Evolutionary conservation across 2,888 invertebrate genomes (phyloP), one percentile per base, ranked within the genome.

Genomic region (Orchesella flavescens): DNA sequence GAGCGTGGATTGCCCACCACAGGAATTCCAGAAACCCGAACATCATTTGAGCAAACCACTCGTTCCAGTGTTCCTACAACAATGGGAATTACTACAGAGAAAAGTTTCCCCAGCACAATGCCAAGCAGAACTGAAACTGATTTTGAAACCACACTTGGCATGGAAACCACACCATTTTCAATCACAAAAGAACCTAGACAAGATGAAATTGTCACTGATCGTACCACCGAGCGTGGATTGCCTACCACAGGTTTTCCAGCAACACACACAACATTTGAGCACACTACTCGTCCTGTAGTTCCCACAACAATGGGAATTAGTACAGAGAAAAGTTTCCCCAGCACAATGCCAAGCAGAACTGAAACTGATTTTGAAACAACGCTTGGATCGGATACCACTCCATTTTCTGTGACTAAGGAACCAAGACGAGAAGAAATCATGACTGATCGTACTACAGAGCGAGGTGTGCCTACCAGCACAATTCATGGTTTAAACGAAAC

Each of bases 401-500:
- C 66, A 7, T 43, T n/a, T 9, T 3, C 17, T 7, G 13, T 23
- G 1, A 63, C 63, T 3, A 34, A 34, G 17, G 63, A 63, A 13
- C 10, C 10, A 2, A 23, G 63, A 63, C 7, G 13, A 1, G 66
- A 66, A 44, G 66, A 43, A 10, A 44, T 44, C 17, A n/a, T 34
- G 1, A 53, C 66, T 1, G 76, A 76, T 24, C 53, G 23, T 5
- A 77, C 75, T 15, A 82, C 76, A 34, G n/a, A 49, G 12, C 15
- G 12, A 44, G 44, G 44, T 9, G 7, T 44, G 7, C 44, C 44
- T n/a, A n/a, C n/a, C n/a, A n/a, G n/a, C n/a, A n/a, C n/a, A n/a
- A n/a, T n/a, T n/a, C n/a, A n/a, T 53, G 79, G 44, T 69, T 78
- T n/a, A 44, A 83, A 85, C 75, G 21, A 23, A 12, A 63, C 63